Evolutionary conservation across 2,797 vertebrate genomes (phyloP).

Genomic region (Eutrigla gurnardus): DNA sequence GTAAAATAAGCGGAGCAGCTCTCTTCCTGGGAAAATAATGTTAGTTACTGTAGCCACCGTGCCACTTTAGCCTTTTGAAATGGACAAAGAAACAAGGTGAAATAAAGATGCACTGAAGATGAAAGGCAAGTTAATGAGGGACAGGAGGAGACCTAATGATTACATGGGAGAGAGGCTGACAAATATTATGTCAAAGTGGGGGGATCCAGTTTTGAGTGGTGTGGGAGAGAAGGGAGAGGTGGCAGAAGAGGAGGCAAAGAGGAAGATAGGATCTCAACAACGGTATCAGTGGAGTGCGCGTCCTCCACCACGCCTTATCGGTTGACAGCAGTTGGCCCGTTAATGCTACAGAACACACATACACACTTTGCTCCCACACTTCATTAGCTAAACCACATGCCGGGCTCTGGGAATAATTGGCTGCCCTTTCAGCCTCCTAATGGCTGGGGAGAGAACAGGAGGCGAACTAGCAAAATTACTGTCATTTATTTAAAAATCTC

Average conservation of each 20-base stretch:
- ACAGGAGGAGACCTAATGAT: slow-evolving; percentile 8
- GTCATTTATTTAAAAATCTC: slow-evolving; percentile 30
- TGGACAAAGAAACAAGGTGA: neutral
- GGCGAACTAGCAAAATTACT: slow-evolving; percentile 32
- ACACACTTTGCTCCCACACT: slow-evolving; percentile 48
- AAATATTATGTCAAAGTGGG: neutral
- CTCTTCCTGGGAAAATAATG: too few species aligned
- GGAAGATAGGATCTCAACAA: slow-evolving; percentile 53
- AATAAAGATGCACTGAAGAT: neutral
- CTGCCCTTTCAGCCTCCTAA: slow-evolving; percentile 74
- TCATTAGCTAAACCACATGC: slow-evolving; percentile 72
- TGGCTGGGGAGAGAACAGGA: slow-evolving; percentile 42
- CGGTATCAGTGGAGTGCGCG: slow-evolving; percentile 29
- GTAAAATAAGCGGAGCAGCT: too few species aligned
- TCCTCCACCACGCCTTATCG: slow-evolving; percentile 32
- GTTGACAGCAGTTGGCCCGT: slow-evolving; percentile 48
- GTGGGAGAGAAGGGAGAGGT: neutral
- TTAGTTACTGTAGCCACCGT: neutral
- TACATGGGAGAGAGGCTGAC: neutral
- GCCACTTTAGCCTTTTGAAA: slow-evolving; percentile 25
- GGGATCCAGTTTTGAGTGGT: too few species aligned
- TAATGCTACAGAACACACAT: slow-evolving; percentile 48
- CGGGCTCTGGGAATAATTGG: slow-evolving; percentile 73
- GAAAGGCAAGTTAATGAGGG: slow-evolving; percentile 4
- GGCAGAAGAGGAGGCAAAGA: slow-evolving; percentile 9